Evolutionary conservation across 2,888 invertebrate species (phyloP).

Genomic region (Drosophila quasianomalipes): DNA sequence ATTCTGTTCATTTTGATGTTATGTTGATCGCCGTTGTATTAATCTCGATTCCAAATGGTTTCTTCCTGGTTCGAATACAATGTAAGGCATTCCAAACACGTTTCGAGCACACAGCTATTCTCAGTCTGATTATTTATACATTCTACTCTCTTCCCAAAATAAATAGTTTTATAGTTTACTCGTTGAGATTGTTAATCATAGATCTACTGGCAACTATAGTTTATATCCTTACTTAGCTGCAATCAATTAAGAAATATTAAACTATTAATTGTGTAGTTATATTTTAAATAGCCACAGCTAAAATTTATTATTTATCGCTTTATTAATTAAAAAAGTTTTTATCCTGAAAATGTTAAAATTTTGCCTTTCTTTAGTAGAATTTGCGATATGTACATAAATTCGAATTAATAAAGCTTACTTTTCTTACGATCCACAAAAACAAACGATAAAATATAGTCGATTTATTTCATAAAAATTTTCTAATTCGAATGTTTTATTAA

Average conservation of each 20-base stretch:
- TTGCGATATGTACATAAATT: slow-evolving; percentile 1
- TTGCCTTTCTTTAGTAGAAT: neutral
- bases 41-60: too few species aligned
- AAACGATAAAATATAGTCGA: slow-evolving; percentile 1
- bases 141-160: too few species aligned
- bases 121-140: too few species aligned
- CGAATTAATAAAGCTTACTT: neutral
- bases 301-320: neutral
- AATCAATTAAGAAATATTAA: neutral
- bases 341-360: neutral
- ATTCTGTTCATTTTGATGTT: too few species aligned
- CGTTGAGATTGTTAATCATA: too few species aligned
- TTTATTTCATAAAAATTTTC: slow-evolving; percentile 64
- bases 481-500: slow-evolving; percentile 70
- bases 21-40: too few species aligned
- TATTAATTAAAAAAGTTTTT: neutral
- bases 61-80: too few species aligned
- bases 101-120: too few species aligned
- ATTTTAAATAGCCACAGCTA: neutral
- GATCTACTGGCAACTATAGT: too few species aligned
- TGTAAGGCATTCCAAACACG: too few species aligned
- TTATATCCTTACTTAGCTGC: neutral
- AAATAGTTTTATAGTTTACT: too few species aligned
- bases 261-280: neutral
- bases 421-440: slow-evolving; percentile 11